phyloP scores from a whole-genome alignment of 2,797 vertebrate genomes.

The Spheniscus humboldti region DNA sequence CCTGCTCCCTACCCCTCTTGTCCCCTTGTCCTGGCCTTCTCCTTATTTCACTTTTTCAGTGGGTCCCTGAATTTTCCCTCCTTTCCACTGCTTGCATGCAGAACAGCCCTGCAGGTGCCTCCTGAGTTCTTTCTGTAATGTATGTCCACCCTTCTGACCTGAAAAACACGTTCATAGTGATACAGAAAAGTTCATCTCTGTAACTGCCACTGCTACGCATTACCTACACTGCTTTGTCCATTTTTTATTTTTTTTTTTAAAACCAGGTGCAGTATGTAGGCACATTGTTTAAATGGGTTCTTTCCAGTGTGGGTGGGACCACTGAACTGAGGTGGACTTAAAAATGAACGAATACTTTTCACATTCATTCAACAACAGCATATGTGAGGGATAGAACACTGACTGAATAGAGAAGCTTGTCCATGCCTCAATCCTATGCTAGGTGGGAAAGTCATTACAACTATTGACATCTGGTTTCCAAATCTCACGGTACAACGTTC shows the following conservation, averaged over 20 bases:
- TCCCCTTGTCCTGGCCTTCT: neutral
- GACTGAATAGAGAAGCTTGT: neutral
- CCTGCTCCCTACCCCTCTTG: neutral
- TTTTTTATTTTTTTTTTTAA: neutral
- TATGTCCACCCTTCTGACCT: neutral
- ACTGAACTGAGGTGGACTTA: neutral
- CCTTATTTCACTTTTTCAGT: neutral
- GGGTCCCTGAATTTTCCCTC: neutral
- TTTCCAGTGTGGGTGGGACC: neutral
- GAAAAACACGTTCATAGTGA: neutral
- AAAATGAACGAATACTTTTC: neutral
- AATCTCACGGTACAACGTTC: neutral
- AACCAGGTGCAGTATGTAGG: neutral
- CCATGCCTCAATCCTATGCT: neutral
- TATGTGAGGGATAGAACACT: accelerated
- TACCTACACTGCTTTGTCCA: neutral
- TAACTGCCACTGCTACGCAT: neutral
- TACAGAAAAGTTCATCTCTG: neutral
- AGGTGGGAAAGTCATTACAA: neutral
- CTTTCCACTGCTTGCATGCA: neutral
- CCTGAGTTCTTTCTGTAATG: neutral
- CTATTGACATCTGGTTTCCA: neutral
- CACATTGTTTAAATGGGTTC: neutral
- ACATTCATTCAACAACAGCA: neutral
- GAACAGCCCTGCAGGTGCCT: neutral